phyloP scores from a whole-genome alignment of 2,888 invertebrate genomes.

The Tortrix viridana region DNA sequence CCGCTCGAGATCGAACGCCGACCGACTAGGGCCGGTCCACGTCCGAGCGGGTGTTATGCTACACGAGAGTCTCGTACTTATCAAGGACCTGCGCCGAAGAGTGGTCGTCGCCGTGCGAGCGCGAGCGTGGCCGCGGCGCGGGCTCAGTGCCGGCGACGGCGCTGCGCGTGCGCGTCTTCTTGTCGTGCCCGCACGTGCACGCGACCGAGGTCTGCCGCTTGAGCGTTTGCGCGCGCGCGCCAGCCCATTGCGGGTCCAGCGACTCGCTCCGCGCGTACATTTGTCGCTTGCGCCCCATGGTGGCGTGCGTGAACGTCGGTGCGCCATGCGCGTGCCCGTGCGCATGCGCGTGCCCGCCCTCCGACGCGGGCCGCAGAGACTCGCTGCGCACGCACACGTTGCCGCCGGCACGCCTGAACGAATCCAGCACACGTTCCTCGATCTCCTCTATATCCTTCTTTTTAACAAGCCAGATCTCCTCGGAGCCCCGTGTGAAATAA shows the following conservation, averaged over 20 bases:
- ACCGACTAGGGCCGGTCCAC: constrained; percentile 27
- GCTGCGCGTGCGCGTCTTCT: constrained; percentile 68
- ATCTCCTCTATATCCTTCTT: constrained; percentile 81
- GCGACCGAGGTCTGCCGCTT: constrained; percentile 76
- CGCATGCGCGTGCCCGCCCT: constrained; percentile 55
- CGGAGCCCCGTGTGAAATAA: constrained; percentile 77
- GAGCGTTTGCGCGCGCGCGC: constrained; percentile 67
- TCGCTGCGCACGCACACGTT: constrained; percentile 60
- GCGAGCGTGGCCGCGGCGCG: constrained; percentile 64
- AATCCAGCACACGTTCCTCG: constrained; percentile 75
- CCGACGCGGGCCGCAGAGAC: constrained; percentile 61
- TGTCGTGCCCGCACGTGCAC: constrained; percentile 78
- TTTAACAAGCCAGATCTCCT: constrained; percentile 81
- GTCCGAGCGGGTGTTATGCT: constrained; percentile 45
- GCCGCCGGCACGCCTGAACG: constrained; percentile 72
- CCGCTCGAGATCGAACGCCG: constrained; percentile 20
- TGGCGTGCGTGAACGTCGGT: constrained; percentile 60
- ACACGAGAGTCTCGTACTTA: constrained; percentile 81
- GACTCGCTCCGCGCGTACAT: constrained; percentile 75
- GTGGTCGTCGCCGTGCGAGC: constrained; percentile 73
- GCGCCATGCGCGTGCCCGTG: constrained; percentile 18
- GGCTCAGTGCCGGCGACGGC: constrained; percentile 59
- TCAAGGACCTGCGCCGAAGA: constrained; percentile 73
- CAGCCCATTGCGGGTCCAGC: constrained; percentile 69
- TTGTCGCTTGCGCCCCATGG: constrained; percentile 64